Evolutionary conservation across 2,888 invertebrate species (phyloP).

Genomic region (Ganaspis brasiliensis): DNA sequence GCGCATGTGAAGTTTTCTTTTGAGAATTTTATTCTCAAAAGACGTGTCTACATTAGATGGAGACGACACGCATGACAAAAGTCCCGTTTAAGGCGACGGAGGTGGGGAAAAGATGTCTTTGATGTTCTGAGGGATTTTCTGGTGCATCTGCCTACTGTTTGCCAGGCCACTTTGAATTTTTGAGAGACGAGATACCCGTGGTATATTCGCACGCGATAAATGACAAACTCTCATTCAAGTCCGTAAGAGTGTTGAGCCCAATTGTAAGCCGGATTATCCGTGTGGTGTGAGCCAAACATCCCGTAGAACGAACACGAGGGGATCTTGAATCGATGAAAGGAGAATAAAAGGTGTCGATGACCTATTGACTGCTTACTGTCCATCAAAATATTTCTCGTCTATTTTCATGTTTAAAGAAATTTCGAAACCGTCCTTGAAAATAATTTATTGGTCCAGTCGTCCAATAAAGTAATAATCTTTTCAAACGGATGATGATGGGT

Average conservation of each 20-base stretch:
- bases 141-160: slow-evolving; percentile 60
- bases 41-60: slow-evolving; percentile 33
- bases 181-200: slow-evolving; percentile 45
- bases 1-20: slow-evolving; percentile 5
- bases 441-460: too few species aligned
- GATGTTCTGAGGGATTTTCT: slow-evolving; percentile 56
- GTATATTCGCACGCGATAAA: slow-evolving; percentile 43
- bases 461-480: too few species aligned
- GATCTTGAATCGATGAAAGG: slow-evolving; percentile 53
- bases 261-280: slow-evolving; percentile 79
- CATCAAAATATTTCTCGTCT: background rate
- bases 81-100: slow-evolving; percentile 28
- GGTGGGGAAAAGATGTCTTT: slow-evolving; percentile 52
- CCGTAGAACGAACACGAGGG: slow-evolving; percentile 57
- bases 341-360: slow-evolving; percentile 48
- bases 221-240: slow-evolving; percentile 42
- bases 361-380: slow-evolving; percentile 29
- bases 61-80: slow-evolving; percentile 39
- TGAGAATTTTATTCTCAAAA: slow-evolving; percentile 30
- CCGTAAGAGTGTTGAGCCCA: slow-evolving; percentile 55
- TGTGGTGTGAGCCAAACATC: slow-evolving; percentile 73
- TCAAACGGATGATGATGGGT: too few species aligned
- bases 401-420: background rate
- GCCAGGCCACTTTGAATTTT: slow-evolving; percentile 58
- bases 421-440: too few species aligned